These are phyloP conservation scores for Thunnus maccoyii DNA, from an alignment of 2,113 vertebrate species.

Conservation along the genomic window DNA sequence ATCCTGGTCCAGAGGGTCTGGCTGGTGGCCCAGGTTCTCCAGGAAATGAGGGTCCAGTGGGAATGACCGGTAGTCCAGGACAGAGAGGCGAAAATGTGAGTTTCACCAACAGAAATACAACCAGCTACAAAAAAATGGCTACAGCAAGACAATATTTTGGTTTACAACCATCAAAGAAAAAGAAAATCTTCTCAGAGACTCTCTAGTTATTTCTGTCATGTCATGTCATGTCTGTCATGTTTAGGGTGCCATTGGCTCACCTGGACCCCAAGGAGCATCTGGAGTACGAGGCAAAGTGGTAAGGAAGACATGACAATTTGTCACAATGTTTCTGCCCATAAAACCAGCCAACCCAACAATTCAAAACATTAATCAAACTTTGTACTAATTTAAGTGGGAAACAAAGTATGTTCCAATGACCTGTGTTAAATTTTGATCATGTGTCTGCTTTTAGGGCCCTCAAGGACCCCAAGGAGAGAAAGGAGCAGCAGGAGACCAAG, in stretches of 20 bases:
- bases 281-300: constrained; percentile 93
- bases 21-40: constrained; percentile 89
- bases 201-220: background rate
- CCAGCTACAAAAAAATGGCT: background rate
- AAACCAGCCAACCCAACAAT: background rate
- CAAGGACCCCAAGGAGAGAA: constrained; percentile 98
- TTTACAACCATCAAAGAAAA: too few relatives aligned
- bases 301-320: constrained; percentile 63
- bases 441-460: constrained; percentile 87
- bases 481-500: constrained; percentile 90
- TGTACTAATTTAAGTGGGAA: background rate
- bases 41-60: constrained; percentile 93
- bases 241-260: constrained; percentile 91
- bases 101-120: constrained; percentile 16
- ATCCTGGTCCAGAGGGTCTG: constrained; percentile 91
- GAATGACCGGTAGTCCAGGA: constrained; percentile 91
- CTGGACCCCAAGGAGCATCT: constrained; percentile 84
- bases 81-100: constrained; percentile 91
- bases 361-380: background rate
- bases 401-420: background rate
- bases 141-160: background rate
- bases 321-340: background rate
- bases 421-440: background rate
- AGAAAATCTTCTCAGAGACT: too few relatives aligned
- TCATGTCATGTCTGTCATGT: constrained; percentile 25